Evolutionary conservation across 1,140 invertebrate species (phyloP).

Genomic region (Hyphantria cunea): DNA sequence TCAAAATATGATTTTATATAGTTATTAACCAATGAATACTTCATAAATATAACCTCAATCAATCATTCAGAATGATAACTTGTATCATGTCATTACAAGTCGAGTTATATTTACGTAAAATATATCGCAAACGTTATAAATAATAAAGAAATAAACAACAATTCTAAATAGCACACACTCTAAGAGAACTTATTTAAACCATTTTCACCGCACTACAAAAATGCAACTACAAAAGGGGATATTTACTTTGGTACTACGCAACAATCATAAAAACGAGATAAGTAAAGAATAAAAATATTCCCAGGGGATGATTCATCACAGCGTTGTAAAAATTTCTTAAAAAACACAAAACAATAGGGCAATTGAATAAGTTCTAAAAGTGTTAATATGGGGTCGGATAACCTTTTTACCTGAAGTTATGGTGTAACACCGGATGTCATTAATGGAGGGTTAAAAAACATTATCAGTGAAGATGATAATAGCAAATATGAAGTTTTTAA

Average conservation of each 20-base stretch:
- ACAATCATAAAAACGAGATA: conserved; percentile 18
- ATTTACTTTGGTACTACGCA: conserved; percentile 12
- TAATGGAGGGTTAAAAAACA: conserved; percentile 39
- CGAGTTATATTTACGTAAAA: no score
- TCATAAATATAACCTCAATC: no score
- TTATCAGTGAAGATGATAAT: conserved; percentile 21
- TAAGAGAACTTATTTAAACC: neutral
- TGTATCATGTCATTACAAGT: no score
- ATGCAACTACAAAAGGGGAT: neutral
- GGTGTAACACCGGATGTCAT: conserved; percentile 34
- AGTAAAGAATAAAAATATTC: conserved; percentile 27
- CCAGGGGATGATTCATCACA: conserved; percentile 24
- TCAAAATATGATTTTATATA: no score
- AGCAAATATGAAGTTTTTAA: conserved; percentile 15
- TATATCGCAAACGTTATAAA: no score
- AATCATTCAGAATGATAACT: no score
- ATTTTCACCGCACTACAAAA: neutral
- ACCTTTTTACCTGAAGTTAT: conserved; percentile 24
- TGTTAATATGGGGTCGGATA: conserved; percentile 39
- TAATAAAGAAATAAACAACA: no score
- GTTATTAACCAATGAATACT: no score
- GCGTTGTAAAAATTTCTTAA: conserved; percentile 24
- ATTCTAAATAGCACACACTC: neutral
- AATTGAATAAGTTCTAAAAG: conserved; percentile 32
- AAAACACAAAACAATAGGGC: conserved; percentile 25